Percentiles rank a stretch among this genome's conserved stretches.
Evolutionary conservation across 2,797 vertebrate species (phyloP).

Genomic region (Pipistrellus nathusii): DNA sequence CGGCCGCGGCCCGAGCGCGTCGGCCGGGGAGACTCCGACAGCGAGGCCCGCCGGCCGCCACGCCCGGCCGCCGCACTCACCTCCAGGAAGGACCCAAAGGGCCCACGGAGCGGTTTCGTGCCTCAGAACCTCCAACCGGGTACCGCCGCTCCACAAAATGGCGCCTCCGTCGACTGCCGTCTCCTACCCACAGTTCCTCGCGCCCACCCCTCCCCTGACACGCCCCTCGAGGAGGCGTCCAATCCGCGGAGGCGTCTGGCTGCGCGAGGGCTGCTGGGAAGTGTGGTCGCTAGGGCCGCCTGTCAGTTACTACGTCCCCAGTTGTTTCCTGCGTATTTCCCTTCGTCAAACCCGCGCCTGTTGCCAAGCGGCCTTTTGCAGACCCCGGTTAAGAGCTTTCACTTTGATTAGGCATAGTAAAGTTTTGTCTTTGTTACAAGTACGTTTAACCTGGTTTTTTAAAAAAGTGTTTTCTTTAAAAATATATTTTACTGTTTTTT

Average conservation of each 20-base stretch:
- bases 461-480: too few relatives aligned
- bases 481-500: too few relatives aligned
- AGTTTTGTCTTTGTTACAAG: constrained; percentile 17
- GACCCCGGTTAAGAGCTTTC: not conserved
- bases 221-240: constrained; percentile 78
- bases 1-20: not conserved
- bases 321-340: constrained; percentile 55
- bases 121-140: constrained; percentile 50
- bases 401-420: not conserved
- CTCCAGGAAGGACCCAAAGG: constrained; percentile 24
- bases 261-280: constrained; percentile 75
- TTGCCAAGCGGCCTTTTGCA: not conserved
- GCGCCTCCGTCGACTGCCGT: constrained; percentile 82
- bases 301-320: not conserved
- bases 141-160: constrained; percentile 86
- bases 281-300: constrained; percentile 58
- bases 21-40: not conserved
- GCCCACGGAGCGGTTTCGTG: constrained; percentile 25
- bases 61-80: constrained; percentile 57
- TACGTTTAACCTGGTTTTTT: not conserved
- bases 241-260: not conserved
- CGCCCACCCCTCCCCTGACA: constrained; percentile 22
- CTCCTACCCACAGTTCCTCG: constrained; percentile 86
- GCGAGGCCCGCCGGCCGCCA: not conserved
- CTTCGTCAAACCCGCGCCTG: not conserved